A percentile compares a stretch with the other conserved stretches of the same genome.
phyloP scores from a whole-genome alignment of 2,888 invertebrate genomes.

The Notodonta ziczac region DNA sequence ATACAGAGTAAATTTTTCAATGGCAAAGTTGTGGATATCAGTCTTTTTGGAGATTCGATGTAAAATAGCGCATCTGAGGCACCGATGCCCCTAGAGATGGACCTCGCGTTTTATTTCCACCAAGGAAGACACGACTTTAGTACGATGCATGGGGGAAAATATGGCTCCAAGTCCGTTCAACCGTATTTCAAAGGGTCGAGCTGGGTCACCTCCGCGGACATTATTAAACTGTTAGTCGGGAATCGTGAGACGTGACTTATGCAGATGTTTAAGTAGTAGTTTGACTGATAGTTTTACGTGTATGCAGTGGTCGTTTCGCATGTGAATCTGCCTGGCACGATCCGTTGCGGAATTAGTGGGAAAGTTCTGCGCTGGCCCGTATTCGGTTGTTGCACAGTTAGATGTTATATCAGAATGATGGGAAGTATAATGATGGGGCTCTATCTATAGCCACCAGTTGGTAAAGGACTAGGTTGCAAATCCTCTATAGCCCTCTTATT shows the following conservation, averaged over 20 bases:
- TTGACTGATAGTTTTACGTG: slow-evolving; percentile 82
- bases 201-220: slow-evolving; percentile 77
- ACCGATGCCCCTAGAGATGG: slow-evolving; percentile 83
- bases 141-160: slow-evolving; percentile 82
- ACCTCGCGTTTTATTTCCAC: slow-evolving; percentile 83
- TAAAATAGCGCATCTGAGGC: slow-evolving; percentile 80
- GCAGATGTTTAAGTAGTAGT: slow-evolving; percentile 81
- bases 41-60: slow-evolving; percentile 39
- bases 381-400: slow-evolving; percentile 41
- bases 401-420: slow-evolving; percentile 6
- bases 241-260: slow-evolving; percentile 83
- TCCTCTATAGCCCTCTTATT: no score
- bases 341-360: slow-evolving; percentile 71
- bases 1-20: slow-evolving; percentile 20
- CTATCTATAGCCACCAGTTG: not conserved
- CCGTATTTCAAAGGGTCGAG: slow-evolving; percentile 80
- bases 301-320: slow-evolving; percentile 76
- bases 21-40: slow-evolving; percentile 23
- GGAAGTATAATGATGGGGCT: not conserved
- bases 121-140: slow-evolving; percentile 82
- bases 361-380: slow-evolving; percentile 59
- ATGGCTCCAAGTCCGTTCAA: slow-evolving; percentile 79
- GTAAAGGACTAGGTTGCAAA: not conserved
- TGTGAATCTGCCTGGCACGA: slow-evolving; percentile 78
- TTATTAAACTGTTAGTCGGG: slow-evolving; percentile 82